Percentiles rank a stretch among this genome's conserved stretches.
phyloP scores from a whole-genome alignment of 2,113 vertebrate genomes.

The Argyrosomus japonicus region DNA sequence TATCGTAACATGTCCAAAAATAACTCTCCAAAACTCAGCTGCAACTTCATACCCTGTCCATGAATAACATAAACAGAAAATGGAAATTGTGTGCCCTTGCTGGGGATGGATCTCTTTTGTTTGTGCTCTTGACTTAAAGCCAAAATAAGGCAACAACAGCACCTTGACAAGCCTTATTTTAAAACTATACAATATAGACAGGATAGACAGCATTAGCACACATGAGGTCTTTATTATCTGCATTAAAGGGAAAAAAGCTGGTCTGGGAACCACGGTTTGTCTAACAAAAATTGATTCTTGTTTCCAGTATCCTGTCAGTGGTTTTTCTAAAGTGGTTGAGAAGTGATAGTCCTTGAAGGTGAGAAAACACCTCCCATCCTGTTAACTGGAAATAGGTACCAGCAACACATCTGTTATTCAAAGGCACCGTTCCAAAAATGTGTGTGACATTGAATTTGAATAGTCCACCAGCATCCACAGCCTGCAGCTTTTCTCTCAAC shows the following conservation, averaged over 20 bases:
- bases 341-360: background rate
- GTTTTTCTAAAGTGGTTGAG: background rate
- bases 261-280: background rate
- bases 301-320: background rate
- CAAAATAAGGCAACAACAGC: background rate
- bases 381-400: background rate
- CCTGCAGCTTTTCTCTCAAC: background rate
- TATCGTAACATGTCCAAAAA: background rate
- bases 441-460: background rate
- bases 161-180: too few species aligned
- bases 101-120: background rate
- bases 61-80: slow-evolving; percentile 18
- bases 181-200: background rate
- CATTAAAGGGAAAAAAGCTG: background rate
- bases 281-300: background rate
- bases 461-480: background rate
- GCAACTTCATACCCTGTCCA: background rate
- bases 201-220: background rate
- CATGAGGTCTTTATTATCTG: background rate
- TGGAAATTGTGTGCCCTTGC: background rate
- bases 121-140: background rate
- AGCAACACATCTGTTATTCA: background rate
- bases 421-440: background rate
- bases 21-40: background rate
- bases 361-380: background rate